These are phyloP conservation scores for Xylota segnis DNA, from an alignment of 2,888 invertebrate genomes.

Conservation along the genomic window DNA sequence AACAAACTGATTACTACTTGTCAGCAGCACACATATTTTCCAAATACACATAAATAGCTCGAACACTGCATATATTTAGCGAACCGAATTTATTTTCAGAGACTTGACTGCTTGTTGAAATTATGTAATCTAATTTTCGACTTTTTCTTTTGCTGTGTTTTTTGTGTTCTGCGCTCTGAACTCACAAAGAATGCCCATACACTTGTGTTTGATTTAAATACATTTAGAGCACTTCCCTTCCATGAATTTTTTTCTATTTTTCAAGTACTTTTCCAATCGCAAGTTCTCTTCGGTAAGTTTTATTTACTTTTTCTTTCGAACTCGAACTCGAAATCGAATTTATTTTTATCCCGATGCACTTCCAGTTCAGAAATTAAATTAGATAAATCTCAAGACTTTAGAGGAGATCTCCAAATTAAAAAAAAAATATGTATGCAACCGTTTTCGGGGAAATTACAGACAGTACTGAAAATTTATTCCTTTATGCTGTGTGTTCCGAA, in stretches of 20 bases:
- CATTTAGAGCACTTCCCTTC: slow-evolving; percentile 33
- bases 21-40: slow-evolving; percentile 60
- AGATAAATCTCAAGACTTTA: slow-evolving; percentile 28
- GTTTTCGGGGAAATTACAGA: slow-evolving; percentile 68
- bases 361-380: slow-evolving; percentile 29
- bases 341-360: slow-evolving; percentile 57
- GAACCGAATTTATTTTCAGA: slow-evolving; percentile 70
- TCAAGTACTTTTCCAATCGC: not conserved
- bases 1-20: slow-evolving; percentile 63
- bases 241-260: too few species aligned
- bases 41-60: slow-evolving; percentile 70
- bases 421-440: slow-evolving; percentile 61
- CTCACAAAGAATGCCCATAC: slow-evolving; percentile 35
- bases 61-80: slow-evolving; percentile 68
- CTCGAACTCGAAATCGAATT: slow-evolving; percentile 28
- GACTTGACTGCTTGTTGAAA: slow-evolving; percentile 33
- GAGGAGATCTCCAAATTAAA: slow-evolving; percentile 23
- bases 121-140: slow-evolving; percentile 66
- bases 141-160: slow-evolving; percentile 34
- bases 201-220: slow-evolving; percentile 25
- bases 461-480: slow-evolving; percentile 58
- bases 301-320: slow-evolving; percentile 14
- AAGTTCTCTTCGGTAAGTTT: not conserved
- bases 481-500: slow-evolving; percentile 38
- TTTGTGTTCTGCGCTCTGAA: slow-evolving; percentile 50